Evolutionary conservation across 92 coral and sea anemone species (phyloP).

Genomic region (Porites lobata): DNA sequence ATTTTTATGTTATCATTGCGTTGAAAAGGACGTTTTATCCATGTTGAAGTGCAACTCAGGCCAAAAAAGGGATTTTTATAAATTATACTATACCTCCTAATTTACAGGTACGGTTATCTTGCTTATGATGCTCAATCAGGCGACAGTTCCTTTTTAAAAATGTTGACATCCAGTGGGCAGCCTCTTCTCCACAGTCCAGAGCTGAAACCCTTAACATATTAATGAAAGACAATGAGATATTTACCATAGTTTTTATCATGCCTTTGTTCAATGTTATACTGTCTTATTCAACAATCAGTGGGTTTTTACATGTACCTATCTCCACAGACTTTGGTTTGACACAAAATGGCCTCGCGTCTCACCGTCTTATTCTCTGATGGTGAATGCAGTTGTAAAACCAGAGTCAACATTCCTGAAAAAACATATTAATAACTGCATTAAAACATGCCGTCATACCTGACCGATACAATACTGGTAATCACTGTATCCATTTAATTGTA

Average conservation of each 20-base stretch:
- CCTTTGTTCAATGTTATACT: background rate
- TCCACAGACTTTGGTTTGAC: constrained; percentile 85
- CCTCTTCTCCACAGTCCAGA: constrained; percentile 92
- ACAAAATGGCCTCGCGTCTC: constrained; percentile 36
- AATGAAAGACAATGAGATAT: no score
- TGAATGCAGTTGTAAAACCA: constrained; percentile 53
- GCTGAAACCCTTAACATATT: constrained; percentile 63
- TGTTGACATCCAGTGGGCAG: constrained; percentile 82
- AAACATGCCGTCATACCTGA: no score
- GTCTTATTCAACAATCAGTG: background rate
- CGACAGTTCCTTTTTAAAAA: constrained; percentile 84
- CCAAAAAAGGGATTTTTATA: no score
- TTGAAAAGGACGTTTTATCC: background rate
- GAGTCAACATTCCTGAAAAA: constrained; percentile 65
- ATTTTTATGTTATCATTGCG: no score
- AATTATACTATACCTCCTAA: constrained; percentile 39
- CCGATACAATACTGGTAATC: no score
- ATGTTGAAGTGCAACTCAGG: background rate
- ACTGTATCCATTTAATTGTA: no score
- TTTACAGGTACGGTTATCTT: constrained; percentile 76
- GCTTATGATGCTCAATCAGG: constrained; percentile 87
- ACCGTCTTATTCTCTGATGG: constrained; percentile 11
- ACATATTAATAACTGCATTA: no score
- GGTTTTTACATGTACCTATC: constrained; percentile 51
- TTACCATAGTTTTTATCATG: no score